Conservation (phyloP, 2,797 vertebrate species). For the Centroberyx gerrardi region DNA sequence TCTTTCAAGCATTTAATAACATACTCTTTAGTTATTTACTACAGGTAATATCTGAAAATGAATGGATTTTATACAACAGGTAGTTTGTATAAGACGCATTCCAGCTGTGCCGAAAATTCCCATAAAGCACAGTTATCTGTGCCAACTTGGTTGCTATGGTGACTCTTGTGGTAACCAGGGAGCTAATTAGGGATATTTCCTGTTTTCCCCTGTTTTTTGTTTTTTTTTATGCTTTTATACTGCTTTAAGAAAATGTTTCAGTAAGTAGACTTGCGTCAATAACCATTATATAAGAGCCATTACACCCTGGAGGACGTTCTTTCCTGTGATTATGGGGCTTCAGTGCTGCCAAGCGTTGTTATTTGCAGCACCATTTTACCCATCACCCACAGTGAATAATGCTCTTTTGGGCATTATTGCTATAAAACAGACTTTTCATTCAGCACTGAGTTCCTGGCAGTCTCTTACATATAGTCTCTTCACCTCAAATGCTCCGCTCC, state of each 20-base stretch:
- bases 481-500: too few species aligned
- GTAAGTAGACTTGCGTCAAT: slow-evolving; percentile 1
- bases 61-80: neutral
- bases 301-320: slow-evolving; percentile 13
- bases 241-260: slow-evolving; percentile 24
- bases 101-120: slow-evolving; percentile 15
- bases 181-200: slow-evolving; percentile 19
- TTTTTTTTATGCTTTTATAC: slow-evolving; percentile 12
- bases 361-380: slow-evolving; percentile 4
- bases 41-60: slow-evolving; percentile 16
- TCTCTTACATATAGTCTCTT: too few species aligned
- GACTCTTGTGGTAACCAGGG: slow-evolving; percentile 28
- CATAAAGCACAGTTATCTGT: slow-evolving; percentile 14
- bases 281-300: slow-evolving; percentile 25
- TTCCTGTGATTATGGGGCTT: slow-evolving; percentile 26
- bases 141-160: slow-evolving; percentile 31
- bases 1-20: neutral
- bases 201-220: slow-evolving; percentile 10
- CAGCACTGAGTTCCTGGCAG: neutral
- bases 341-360: slow-evolving; percentile 10
- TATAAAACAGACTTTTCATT: slow-evolving; percentile 4
- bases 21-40: slow-evolving; percentile 4
- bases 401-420: slow-evolving; percentile 5
- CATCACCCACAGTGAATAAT: slow-evolving; percentile 11
- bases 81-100: slow-evolving; percentile 1